These are phyloP conservation scores for Acanthopleura granulata DNA, from an alignment of 2,888 invertebrate species.

Conservation along the genomic window DNA sequence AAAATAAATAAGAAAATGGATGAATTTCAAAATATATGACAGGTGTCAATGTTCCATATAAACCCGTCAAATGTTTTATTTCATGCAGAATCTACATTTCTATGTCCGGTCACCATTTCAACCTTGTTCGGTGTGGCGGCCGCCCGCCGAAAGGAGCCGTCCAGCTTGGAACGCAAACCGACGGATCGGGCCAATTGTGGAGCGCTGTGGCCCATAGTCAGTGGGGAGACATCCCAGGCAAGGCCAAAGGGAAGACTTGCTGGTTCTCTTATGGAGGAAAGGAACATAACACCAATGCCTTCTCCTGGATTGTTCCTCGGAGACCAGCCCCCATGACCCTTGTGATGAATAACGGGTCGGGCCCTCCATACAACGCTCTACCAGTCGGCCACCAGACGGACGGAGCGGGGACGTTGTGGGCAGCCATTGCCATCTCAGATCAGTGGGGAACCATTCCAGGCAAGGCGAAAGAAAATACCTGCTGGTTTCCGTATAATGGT, in stretches of 20 bases:
- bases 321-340: not conserved
- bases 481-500: not conserved
- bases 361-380: not conserved
- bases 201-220: not conserved
- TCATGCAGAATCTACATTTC: not conserved
- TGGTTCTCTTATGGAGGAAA: not conserved
- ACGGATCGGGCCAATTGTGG: not conserved
- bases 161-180: not conserved
- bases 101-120: not conserved
- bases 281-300: not conserved
- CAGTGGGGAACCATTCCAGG: conserved; percentile 2
- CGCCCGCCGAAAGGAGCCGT: not conserved
- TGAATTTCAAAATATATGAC: too few relatives aligned
- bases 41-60: too few relatives aligned
- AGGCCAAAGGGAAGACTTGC: not conserved
- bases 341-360: not conserved
- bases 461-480: not conserved
- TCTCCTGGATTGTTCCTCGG: conserved; percentile 4
- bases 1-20: too few relatives aligned
- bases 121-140: not conserved
- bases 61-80: too few relatives aligned
- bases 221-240: not conserved
- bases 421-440: not conserved
- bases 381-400: not conserved
- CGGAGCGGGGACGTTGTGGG: not conserved